Evolutionary conservation across 2,888 invertebrate genomes (phyloP).

Genomic region (Perizoma flavofasciatum): DNA sequence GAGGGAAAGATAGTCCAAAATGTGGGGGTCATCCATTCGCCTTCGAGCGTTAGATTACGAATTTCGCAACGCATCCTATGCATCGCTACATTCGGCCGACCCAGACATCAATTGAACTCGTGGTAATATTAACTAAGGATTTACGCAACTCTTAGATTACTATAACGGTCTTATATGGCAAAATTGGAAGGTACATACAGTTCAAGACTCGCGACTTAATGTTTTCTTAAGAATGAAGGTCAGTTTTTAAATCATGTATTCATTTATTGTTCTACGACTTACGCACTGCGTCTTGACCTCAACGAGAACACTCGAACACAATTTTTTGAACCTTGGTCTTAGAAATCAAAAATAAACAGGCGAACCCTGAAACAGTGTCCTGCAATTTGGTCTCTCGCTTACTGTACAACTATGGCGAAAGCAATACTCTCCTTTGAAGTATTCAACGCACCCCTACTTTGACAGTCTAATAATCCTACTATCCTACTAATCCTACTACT

Average conservation of each 20-base stretch:
- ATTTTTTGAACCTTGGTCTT: constrained; percentile 11
- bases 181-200: constrained; percentile 30
- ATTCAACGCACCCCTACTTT: too few species aligned
- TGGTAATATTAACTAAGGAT: constrained; percentile 26
- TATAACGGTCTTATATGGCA: constrained; percentile 28
- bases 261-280: constrained; percentile 14
- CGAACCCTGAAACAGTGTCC: background rate
- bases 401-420: too few species aligned
- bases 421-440: too few species aligned
- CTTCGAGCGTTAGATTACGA: constrained; percentile 33
- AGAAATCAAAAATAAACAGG: background rate
- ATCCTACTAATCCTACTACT: too few species aligned
- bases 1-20: constrained; percentile 39
- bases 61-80: constrained; percentile 46
- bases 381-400: background rate
- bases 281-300: background rate
- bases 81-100: constrained; percentile 25
- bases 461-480: too few species aligned
- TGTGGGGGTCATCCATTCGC: constrained; percentile 50
- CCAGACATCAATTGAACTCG: constrained; percentile 28
- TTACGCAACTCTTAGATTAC: constrained; percentile 37
- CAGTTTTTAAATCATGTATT: constrained; percentile 12
- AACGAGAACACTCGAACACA: constrained; percentile 1
- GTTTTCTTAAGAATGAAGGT: constrained; percentile 26
- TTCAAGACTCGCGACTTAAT: constrained; percentile 29